phyloP scores from a whole-genome alignment of 2,888 invertebrate species.

The Cristatella mucedo region DNA sequence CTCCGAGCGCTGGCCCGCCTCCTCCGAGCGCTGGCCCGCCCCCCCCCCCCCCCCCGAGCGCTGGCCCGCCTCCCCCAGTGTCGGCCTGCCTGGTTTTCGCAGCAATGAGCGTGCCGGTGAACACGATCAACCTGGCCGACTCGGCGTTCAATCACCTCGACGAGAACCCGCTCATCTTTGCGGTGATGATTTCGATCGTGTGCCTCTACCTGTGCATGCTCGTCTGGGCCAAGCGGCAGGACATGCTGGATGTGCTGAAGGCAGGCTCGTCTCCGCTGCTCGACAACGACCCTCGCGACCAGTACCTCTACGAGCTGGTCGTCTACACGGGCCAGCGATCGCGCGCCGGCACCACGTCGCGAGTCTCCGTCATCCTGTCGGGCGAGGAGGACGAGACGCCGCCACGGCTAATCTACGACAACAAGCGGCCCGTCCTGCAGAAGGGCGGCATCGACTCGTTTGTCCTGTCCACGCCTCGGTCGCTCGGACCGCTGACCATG shows the following conservation, averaged over 20 bases:
- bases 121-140: too few species aligned
- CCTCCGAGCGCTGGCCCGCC: too few species aligned
- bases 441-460: constrained; percentile 27
- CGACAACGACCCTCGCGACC: constrained; percentile 28
- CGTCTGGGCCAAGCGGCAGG: not conserved
- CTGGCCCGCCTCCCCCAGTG: too few species aligned
- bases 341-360: constrained; percentile 15
- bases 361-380: constrained; percentile 22
- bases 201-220: too few species aligned
- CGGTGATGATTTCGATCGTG: too few species aligned
- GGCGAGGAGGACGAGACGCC: constrained; percentile 29
- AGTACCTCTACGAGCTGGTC: constrained; percentile 31
- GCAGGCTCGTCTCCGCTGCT: constrained; percentile 20
- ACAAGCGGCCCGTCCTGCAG: constrained; percentile 23
- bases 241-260: not conserved
- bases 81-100: too few species aligned
- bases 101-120: too few species aligned
- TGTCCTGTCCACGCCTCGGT: constrained; percentile 23
- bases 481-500: constrained; percentile 14
- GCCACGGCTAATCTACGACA: constrained; percentile 19
- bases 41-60: too few species aligned
- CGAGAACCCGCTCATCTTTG: too few species aligned
- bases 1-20: too few species aligned
- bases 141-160: too few species aligned
- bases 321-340: constrained; percentile 23